These are phyloP conservation scores for Colius striatus DNA, from an alignment of 2,113 vertebrate species.

Conservation along the genomic window DNA sequence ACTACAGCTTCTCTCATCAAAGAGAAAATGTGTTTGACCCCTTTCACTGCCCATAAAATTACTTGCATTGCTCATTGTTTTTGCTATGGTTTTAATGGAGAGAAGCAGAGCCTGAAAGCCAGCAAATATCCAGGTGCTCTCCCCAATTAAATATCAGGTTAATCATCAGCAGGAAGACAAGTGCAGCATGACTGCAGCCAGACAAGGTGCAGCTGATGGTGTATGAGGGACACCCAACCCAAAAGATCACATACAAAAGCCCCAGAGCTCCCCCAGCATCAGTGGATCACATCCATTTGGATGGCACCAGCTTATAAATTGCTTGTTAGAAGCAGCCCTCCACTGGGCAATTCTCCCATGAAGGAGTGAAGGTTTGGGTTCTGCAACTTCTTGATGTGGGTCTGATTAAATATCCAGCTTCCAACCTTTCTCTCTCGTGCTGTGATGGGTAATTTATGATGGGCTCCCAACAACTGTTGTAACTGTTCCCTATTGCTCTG, in stretches of 20 bases:
- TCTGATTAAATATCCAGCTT: neutral
- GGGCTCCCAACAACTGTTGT: neutral
- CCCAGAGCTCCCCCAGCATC: neutral
- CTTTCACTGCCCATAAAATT: constrained; percentile 38
- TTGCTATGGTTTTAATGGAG: neutral
- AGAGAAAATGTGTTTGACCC: constrained; percentile 33
- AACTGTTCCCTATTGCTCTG: neutral
- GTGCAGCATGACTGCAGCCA: neutral
- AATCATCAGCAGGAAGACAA: neutral
- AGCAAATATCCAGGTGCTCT: neutral
- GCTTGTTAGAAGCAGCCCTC: neutral
- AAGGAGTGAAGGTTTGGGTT: neutral
- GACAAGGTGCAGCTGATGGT: neutral
- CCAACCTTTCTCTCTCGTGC: neutral
- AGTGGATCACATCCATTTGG: neutral
- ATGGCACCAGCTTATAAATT: neutral
- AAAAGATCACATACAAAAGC: neutral
- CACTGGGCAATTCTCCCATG: neutral
- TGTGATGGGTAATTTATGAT: neutral
- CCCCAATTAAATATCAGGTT: neutral
- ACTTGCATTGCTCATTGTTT: neutral
- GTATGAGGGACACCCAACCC: neutral
- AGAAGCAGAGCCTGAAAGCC: neutral
- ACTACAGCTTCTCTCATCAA: constrained; percentile 32
- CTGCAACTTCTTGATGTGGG: neutral